Base-by-base conservation (phyloP, 2,888 invertebrate species). In the Scaptomyza tumidula region DNA sequence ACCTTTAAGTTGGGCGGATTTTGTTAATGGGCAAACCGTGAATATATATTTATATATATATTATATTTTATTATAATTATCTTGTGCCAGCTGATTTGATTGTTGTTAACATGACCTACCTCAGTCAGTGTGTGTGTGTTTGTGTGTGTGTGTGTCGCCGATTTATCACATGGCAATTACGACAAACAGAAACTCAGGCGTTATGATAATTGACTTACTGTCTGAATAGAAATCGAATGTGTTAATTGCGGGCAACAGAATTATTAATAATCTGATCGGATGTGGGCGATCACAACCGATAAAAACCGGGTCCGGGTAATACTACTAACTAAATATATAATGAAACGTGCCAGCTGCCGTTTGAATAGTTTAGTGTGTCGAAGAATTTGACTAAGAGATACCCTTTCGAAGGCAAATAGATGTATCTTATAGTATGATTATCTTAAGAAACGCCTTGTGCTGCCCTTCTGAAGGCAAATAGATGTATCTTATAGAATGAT, bases 211-310 rank as follows among this genome's bases (percentile, higher is more conserved):
- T 87, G 71, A 69, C 41, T 16, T 16, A 41, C 58, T 66, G 80
- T 74, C 63, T 68, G 87, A 88, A 86, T 81, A 61, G 64, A 74
- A 84, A 87, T 74, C 71, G 87, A 88, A 88, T 87, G 87, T 82
- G 89, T 65, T 84, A 82, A 82, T 86, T 81, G 82, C 62, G 59
- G 41, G 59, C 71, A 53, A 37, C 52, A 52, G 58, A 57, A 59
- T 37, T 66, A 61, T 39, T 71, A 60, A 14, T 39, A 41, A 41
- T 48, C 59, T 54, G 86, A 86, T 82, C 78, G 78, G 54, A 83
- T 71, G 80, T 79, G 53, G 86, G 86, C 86, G 86, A 75, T 82
- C 71, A 71, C 16, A 24, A 24, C n/a, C 9, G 37, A 45, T 45
- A 39, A 56, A 64, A 64, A 29, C 59, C 53, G 58, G 55, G 57